A percentile compares a stretch with the other conserved stretches of the same genome.
These are phyloP conservation scores for Nephrotoma appendiculata DNA, from an alignment of 2,888 invertebrate genomes.

Conservation along the genomic window DNA sequence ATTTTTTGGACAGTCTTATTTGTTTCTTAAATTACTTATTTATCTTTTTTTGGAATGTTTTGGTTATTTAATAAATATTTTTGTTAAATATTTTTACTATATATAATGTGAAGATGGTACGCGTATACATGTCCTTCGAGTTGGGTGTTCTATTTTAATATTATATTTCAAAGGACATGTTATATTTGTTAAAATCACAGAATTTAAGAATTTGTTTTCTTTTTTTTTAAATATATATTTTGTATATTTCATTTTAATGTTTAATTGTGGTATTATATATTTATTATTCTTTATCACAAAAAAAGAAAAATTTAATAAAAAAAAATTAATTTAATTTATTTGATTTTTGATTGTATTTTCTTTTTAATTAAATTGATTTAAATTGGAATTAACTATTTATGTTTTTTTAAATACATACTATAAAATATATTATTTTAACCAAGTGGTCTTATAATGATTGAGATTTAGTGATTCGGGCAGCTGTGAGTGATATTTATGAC, in stretches of 20 bases:
- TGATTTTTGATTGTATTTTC: neutral
- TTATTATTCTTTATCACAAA: neutral
- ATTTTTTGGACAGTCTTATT: neutral
- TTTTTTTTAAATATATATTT: neutral
- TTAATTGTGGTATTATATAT: neutral
- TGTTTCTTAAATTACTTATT: neutral
- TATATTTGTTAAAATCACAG: neutral
- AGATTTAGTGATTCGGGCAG: neutral
- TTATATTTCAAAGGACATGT: neutral
- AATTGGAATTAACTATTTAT: neutral
- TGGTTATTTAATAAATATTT: neutral
- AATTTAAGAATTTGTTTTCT: neutral
- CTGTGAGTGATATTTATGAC: neutral
- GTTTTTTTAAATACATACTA: neutral
- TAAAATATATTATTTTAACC: neutral
- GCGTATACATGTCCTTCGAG: neutral
- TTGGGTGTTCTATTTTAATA: neutral
- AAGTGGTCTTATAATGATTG: neutral
- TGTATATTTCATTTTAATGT: neutral
- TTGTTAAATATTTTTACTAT: neutral
- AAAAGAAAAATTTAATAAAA: neutral
- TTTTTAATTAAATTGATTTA: neutral
- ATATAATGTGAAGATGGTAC: neutral
- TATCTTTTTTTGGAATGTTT: neutral
- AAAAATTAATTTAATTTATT: neutral